Evolutionary conservation across 2,888 invertebrate species (phyloP).

Genomic region (Oegoconia quadripuncta): DNA sequence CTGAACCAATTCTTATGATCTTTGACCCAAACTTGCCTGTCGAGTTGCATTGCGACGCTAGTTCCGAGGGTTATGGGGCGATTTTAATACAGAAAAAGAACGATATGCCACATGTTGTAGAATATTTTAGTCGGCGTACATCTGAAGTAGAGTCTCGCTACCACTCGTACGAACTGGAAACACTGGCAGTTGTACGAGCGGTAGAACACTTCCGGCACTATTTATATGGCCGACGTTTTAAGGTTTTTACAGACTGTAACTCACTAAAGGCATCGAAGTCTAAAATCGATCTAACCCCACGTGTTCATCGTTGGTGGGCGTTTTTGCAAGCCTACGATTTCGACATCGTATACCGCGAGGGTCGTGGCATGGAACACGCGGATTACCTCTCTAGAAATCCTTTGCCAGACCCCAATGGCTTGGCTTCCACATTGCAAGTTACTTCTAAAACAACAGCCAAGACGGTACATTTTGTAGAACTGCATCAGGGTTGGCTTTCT

Average conservation of each 20-base stretch:
- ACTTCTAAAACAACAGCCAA: no score
- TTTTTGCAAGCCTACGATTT: constrained; percentile 22
- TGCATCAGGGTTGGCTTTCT: constrained; percentile 23
- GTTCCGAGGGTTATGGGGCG: constrained; percentile 25
- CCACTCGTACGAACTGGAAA: constrained; percentile 23
- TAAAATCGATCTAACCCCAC: constrained; percentile 15
- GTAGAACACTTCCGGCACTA: constrained; percentile 14
- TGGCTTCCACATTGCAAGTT: background rate
- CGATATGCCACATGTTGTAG: constrained; percentile 7
- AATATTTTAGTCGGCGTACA: constrained; percentile 14
- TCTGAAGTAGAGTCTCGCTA: constrained; percentile 16
- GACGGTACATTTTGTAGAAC: constrained; percentile 19
- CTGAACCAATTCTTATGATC: constrained; percentile 17
- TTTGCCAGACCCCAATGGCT: background rate
- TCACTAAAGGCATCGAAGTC: constrained; percentile 13
- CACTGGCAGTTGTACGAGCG: constrained; percentile 17
- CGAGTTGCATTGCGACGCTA: constrained; percentile 27
- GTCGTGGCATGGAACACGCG: constrained; percentile 19
- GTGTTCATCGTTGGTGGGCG: constrained; percentile 20
- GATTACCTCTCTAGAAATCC: constrained; percentile 27
- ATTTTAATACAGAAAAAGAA: constrained; percentile 13
- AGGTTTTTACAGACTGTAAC: constrained; percentile 17
- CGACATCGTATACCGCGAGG: constrained; percentile 17
- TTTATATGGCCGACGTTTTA: constrained; percentile 14
- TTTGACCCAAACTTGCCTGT: constrained; percentile 17